A percentile compares a stretch with the other conserved stretches of the same genome.
These are phyloP conservation scores for Geotrypetes seraphini DNA, from an alignment of 2,797 vertebrate genomes.

Conservation along the genomic window DNA sequence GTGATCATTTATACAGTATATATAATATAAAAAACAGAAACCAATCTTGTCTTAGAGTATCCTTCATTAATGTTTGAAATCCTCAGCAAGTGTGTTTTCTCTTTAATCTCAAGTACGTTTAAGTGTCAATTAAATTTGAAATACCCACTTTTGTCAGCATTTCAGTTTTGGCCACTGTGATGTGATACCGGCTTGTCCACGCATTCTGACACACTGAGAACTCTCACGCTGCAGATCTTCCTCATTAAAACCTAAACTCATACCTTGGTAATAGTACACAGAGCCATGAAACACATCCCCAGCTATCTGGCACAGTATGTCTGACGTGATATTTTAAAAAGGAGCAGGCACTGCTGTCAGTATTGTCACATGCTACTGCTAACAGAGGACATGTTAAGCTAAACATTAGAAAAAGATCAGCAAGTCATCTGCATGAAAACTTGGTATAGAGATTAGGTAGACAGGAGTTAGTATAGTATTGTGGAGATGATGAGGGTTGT, in stretches of 20 bases:
- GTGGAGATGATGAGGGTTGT: slow-evolving; percentile 23
- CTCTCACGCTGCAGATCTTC: slow-evolving; percentile 72
- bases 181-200: slow-evolving; percentile 84
- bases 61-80: slow-evolving; percentile 29
- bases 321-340: slow-evolving; percentile 85
- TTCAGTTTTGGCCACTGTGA: slow-evolving; percentile 80
- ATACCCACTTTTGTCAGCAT: slow-evolving; percentile 99
- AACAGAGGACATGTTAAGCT: slow-evolving; percentile 61
- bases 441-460: slow-evolving; percentile 25
- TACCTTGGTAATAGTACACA: slow-evolving; percentile 61
- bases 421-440: slow-evolving; percentile 50
- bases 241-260: slow-evolving; percentile 86
- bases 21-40: neutral
- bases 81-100: slow-evolving; percentile 18
- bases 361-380: slow-evolving; percentile 63
- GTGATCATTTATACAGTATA: neutral
- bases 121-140: slow-evolving; percentile 99
- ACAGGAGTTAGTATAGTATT: slow-evolving; percentile 28
- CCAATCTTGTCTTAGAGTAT: slow-evolving; percentile 2
- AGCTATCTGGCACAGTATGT: slow-evolving; percentile 43
- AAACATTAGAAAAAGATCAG: slow-evolving; percentile 56
- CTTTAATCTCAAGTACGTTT: slow-evolving; percentile 70
- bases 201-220: slow-evolving; percentile 76
- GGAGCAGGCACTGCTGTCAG: slow-evolving; percentile 83
- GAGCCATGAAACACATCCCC: slow-evolving; percentile 60